A percentile compares a stretch with the other conserved stretches of the same genome.
Conservation (phyloP, 2,113 vertebrate genomes). For the Gavialis gangeticus region DNA sequence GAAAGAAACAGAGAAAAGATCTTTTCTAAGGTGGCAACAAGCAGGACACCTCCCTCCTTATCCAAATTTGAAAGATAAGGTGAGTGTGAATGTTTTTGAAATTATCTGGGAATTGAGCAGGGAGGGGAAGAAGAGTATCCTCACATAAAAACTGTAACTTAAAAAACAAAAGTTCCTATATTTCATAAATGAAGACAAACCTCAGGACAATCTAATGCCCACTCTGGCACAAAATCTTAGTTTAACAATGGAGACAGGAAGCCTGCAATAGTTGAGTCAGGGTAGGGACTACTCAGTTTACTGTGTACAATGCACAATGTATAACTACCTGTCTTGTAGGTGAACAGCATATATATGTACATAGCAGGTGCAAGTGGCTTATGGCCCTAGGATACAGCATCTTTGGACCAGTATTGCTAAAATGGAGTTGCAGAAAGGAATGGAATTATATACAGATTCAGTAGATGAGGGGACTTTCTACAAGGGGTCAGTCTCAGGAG, state of each 20-base stretch:
- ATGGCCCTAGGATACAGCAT: neutral
- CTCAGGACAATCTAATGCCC: neutral
- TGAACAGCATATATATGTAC: neutral
- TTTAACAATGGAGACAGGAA: neutral
- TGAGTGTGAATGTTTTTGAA: neutral
- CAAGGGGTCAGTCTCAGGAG: neutral
- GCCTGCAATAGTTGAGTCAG: neutral
- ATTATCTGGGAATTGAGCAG: neutral
- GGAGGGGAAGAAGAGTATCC: neutral
- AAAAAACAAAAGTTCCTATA: neutral
- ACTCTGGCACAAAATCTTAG: neutral
- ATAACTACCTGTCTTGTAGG: neutral
- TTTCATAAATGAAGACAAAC: neutral
- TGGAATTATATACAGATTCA: rapidly evolving
- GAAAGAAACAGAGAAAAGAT: neutral
- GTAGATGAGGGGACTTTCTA: neutral
- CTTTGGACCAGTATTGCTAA: neutral
- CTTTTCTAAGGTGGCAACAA: neutral
- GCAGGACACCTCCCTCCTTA: neutral
- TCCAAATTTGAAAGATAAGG: neutral
- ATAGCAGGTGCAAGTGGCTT: neutral
- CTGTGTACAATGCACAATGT: neutral
- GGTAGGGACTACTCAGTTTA: neutral
- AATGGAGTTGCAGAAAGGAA: neutral
- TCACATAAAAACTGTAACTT: neutral